Base-by-base conservation (phyloP, 1,140 invertebrate species). In the Nixonia krombeini region DNA sequence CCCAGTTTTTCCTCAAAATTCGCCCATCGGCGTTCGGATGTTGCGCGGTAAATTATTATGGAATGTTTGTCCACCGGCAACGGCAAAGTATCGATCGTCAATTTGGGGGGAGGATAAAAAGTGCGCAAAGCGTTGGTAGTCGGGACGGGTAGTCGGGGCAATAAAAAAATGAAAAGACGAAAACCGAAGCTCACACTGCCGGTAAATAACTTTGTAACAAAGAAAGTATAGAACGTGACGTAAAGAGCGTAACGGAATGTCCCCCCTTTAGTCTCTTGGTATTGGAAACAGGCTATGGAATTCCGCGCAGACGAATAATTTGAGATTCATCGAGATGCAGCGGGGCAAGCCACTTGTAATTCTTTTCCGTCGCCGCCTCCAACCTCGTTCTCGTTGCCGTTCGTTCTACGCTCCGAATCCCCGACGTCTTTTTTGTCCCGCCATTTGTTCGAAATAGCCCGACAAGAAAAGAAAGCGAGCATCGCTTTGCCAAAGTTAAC, bases 271-370 rank as follows among this genome's bases (percentile, higher is more conserved):
- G 47, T 50, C 47, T 47, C 40, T 62, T 57, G 52, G 53, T 70
- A 70, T 70, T 63, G 50, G 41, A 64, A 51, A 21, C 42, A 9
- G 35, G 49, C 50, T 57, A 56, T 46, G 44, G 37, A 56, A 65
- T 59, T 29, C 35, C 38, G 49, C 41, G 35, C 46, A 51, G 52
- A 75, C 73, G 82, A 83, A 83, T 84, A 83, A 85, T 84, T 81
- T 76, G 68, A 79, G 75, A 83, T 84, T 83, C 81, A 84, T 83
- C 76, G 75, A 68, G 74, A 81, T 81, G 80, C 79, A 81, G 67
- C 62, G 58, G 66, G 70, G 73, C 75, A 73, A 80, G 72, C 75
- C 76, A 81, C 79, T 85, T 85, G 82, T 81, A 82, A 85, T 85
- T 85, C 82, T 79, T 81, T 82, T 78, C 77, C 72, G 74, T 61